phyloP scores from a whole-genome alignment of 2,113 vertebrate species.

The Hylia prasina region DNA sequence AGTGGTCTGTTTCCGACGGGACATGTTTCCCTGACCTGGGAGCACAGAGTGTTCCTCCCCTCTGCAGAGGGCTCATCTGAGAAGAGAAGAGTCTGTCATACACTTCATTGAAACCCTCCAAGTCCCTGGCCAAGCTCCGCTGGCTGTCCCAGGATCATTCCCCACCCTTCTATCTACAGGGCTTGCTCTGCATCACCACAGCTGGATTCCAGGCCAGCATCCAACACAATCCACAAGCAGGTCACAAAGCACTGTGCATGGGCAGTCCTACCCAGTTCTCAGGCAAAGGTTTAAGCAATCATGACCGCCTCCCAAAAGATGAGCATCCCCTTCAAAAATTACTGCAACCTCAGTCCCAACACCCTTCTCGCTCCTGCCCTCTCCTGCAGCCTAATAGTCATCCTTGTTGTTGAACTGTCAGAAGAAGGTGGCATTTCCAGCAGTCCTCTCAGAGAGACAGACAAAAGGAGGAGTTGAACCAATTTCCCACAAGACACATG shows the following conservation, averaged over 20 bases:
- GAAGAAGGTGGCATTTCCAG: not conserved
- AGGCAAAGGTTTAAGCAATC: not conserved
- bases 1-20: conserved; percentile 83
- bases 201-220: not conserved
- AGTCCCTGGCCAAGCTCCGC: not conserved
- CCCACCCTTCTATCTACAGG: not conserved
- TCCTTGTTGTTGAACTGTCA: not conserved
- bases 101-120: not conserved
- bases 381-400: not conserved
- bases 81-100: conserved; percentile 36
- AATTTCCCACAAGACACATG: not conserved
- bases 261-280: not conserved
- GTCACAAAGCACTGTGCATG: fast-evolving
- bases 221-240: not conserved
- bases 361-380: not conserved
- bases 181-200: not conserved
- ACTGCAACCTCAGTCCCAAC: not conserved
- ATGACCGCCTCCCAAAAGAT: not conserved
- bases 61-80: conserved; percentile 64
- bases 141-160: not conserved
- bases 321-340: not conserved
- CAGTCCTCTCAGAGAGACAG: not conserved
- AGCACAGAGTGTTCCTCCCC: conserved; percentile 27
- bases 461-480: not conserved
- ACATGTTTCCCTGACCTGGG: conserved; percentile 74